phyloP scores from a whole-genome alignment of 2,888 invertebrate species.

The Diplolepis rosae region DNA sequence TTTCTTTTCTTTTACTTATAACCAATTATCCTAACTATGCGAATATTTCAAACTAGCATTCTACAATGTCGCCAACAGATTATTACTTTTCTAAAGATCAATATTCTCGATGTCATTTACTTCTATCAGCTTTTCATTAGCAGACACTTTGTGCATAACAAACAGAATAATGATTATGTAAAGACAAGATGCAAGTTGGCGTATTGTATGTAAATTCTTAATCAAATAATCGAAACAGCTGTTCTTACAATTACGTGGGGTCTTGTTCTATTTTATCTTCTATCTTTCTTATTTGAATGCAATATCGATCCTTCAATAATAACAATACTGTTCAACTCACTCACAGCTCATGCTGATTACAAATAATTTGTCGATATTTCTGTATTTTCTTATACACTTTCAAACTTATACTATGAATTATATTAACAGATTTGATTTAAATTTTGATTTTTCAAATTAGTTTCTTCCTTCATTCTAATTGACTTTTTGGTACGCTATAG shows the following conservation, averaged over 20 bases:
- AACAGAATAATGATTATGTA: not conserved
- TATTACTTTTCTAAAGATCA: not conserved
- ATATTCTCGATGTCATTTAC: not conserved
- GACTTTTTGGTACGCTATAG: not conserved
- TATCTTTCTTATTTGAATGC: not conserved
- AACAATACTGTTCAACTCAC: not conserved
- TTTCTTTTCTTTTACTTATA: too few species aligned
- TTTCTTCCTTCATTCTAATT: not conserved
- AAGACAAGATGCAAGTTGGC: not conserved
- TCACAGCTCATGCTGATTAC: not conserved
- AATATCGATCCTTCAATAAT: not conserved
- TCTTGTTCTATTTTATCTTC: not conserved
- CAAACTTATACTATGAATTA: not conserved
- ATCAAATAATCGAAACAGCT: not conserved
- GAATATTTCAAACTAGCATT: too few species aligned
- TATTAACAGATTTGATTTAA: not conserved
- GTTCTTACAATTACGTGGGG: not conserved
- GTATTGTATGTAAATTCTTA: too few species aligned
- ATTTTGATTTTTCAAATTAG: not conserved
- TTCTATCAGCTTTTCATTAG: too few species aligned
- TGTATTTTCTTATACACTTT: not conserved
- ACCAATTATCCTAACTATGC: too few species aligned
- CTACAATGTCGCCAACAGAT: too few species aligned
- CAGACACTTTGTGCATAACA: not conserved
- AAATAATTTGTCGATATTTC: not conserved